Evolutionary conservation across 1,140 invertebrate species (phyloP).

Genomic region (Drosophila nigromelanica): DNA sequence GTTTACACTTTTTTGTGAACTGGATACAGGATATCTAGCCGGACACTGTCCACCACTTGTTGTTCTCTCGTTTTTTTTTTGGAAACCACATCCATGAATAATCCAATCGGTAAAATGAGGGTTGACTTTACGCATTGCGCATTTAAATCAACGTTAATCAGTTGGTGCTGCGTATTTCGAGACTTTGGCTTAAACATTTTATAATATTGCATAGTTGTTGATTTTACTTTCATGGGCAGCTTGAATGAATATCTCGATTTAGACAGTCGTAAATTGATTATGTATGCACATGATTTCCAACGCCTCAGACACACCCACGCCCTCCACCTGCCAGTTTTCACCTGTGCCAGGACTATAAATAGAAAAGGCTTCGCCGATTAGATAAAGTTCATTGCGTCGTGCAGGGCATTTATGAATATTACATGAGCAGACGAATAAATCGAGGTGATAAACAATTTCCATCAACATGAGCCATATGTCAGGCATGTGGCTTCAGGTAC

Average conservation of each 20-base stretch:
- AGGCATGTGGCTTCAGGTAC: conserved; percentile 35
- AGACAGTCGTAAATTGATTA: conserved; percentile 68
- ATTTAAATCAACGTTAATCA: conserved; percentile 68
- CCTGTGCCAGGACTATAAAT: conserved; percentile 55
- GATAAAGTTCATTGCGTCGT: conserved; percentile 52
- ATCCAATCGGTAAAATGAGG: conserved; percentile 16
- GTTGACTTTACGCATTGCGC: conserved; percentile 44
- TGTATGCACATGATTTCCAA: conserved; percentile 56
- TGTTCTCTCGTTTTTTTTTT: too few species aligned
- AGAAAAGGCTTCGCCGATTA: conserved; percentile 53
- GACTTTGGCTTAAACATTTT: too few species aligned
- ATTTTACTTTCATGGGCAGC: conserved; percentile 58
- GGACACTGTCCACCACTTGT: not conserved
- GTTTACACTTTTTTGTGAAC: too few species aligned
- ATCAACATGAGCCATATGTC: conserved; percentile 57
- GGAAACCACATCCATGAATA: conserved; percentile 28
- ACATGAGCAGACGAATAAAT: conserved; percentile 48
- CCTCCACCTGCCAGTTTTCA: not conserved
- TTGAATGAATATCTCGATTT: conserved; percentile 60
- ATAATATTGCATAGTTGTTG: conserved; percentile 41
- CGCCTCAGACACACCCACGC: not conserved
- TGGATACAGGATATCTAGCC: not conserved
- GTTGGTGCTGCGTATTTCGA: too few species aligned
- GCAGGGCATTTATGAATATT: conserved; percentile 62
- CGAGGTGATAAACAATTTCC: conserved; percentile 67